These are phyloP conservation scores for Sebastes cheni DNA, from an alignment of 2,797 vertebrate genomes.

Conservation along the genomic window DNA sequence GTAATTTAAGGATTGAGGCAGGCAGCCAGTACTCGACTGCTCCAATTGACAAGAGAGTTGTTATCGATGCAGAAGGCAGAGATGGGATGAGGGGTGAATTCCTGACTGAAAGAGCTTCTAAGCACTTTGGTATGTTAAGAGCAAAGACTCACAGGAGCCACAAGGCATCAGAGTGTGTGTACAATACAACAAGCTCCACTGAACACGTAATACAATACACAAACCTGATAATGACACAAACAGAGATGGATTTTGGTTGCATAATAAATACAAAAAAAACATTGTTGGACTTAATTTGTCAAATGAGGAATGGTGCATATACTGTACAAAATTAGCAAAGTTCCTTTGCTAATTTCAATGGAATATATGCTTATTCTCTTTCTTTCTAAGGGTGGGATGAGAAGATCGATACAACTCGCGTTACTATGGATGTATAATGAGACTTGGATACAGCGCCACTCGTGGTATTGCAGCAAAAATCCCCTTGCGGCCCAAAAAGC, in stretches of 20 bases:
- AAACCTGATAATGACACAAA: background rate
- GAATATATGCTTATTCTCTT: background rate
- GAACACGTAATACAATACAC: background rate
- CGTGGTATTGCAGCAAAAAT: too few species aligned
- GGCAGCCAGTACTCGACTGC: slow-evolving; percentile 18
- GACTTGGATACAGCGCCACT: too few species aligned
- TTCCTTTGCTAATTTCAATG: background rate
- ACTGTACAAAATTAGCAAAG: background rate
- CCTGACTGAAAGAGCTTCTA: slow-evolving; percentile 42
- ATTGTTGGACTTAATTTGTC: background rate
- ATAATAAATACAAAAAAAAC: background rate
- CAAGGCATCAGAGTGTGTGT: slow-evolving; percentile 16
- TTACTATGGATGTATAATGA: too few species aligned
- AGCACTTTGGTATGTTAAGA: slow-evolving; percentile 55
- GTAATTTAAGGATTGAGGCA: slow-evolving; percentile 62
- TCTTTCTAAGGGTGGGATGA: background rate
- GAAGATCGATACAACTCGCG: too few species aligned
- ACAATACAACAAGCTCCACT: slow-evolving; percentile 20
- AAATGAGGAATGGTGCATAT: background rate
- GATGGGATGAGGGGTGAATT: slow-evolving; percentile 51
- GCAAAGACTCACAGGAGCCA: slow-evolving; percentile 35
- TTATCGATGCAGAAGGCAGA: slow-evolving; percentile 55
- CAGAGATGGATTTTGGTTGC: background rate
- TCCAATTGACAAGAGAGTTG: slow-evolving; percentile 44
- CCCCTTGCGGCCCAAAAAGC: too few species aligned